Evolutionary conservation across 2,797 vertebrate species (phyloP).

Genomic region (Masticophis lateralis): DNA sequence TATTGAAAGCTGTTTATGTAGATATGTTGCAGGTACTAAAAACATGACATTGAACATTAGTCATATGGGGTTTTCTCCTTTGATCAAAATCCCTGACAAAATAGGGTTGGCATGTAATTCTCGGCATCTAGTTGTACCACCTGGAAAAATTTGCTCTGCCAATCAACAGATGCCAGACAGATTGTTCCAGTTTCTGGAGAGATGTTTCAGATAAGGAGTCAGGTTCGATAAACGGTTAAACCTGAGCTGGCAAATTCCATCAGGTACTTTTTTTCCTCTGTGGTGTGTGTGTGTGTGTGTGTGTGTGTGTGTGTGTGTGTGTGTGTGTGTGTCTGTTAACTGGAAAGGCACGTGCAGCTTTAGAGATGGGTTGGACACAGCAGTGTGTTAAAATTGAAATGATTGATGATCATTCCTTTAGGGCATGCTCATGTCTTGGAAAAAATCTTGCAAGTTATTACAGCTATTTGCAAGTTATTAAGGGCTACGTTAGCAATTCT

Average conservation of each 20-base stretch:
- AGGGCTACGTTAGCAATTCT: conserved; percentile 45
- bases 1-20: conserved; percentile 60
- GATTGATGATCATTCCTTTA: conserved; percentile 31
- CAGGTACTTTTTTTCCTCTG: conserved; percentile 35
- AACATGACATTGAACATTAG: conserved; percentile 40
- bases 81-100: conserved; percentile 46
- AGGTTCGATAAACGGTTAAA: conserved; percentile 64
- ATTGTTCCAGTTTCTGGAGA: conserved; percentile 65
- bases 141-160: conserved; percentile 71
- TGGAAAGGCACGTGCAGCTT: conserved; percentile 42
- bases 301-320: neutral
- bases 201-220: conserved; percentile 69
- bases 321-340: neutral
- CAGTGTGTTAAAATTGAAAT: conserved; percentile 3
- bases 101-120: conserved; percentile 48
- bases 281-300: neutral
- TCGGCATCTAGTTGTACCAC: conserved; percentile 57
- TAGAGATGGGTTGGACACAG: conserved; percentile 22
- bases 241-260: conserved; percentile 67
- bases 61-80: conserved; percentile 42
- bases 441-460: conserved; percentile 34
- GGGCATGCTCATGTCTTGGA: conserved; percentile 33
- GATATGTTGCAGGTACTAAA: conserved; percentile 55
- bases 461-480: conserved; percentile 21
- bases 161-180: conserved; percentile 65